A percentile compares a stretch with the other conserved stretches of the same genome.
Conservation (phyloP, 2,113 vertebrate species). For the Chaetorhynchus papuensis region DNA sequence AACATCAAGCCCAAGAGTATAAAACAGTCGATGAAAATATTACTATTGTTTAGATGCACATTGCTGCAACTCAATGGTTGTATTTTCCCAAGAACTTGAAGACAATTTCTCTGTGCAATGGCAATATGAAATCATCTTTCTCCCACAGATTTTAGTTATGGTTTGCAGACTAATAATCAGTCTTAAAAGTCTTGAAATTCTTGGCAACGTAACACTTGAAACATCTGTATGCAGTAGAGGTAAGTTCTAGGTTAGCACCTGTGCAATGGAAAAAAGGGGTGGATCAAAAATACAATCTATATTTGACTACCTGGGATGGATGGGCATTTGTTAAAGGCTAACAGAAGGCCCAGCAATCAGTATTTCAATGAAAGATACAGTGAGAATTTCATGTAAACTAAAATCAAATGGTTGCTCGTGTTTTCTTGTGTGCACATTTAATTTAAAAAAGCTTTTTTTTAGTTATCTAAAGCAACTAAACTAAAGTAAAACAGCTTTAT, state of each 20-base stretch:
- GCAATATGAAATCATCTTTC: background rate
- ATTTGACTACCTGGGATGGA: background rate
- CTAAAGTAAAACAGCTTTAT: conserved; percentile 14
- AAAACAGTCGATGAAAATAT: background rate
- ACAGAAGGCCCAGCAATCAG: background rate
- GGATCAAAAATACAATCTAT: background rate
- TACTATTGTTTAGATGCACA: background rate
- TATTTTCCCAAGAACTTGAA: background rate
- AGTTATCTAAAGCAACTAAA: conserved; percentile 6
- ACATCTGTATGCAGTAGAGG: background rate
- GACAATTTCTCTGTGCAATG: background rate
- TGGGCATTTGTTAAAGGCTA: background rate
- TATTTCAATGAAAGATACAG: background rate
- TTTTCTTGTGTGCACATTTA: background rate
- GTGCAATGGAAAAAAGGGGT: background rate
- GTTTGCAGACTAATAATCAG: background rate
- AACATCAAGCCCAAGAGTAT: background rate
- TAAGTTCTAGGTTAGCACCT: background rate
- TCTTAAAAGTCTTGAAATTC: background rate
- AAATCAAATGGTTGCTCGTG: background rate
- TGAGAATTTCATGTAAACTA: background rate
- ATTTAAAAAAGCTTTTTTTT: background rate
- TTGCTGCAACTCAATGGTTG: background rate
- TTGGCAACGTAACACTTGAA: background rate
- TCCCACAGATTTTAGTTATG: background rate